phyloP scores from a whole-genome alignment of 92 coral and sea anemone genomes.

The Plumapathes pennacea region DNA sequence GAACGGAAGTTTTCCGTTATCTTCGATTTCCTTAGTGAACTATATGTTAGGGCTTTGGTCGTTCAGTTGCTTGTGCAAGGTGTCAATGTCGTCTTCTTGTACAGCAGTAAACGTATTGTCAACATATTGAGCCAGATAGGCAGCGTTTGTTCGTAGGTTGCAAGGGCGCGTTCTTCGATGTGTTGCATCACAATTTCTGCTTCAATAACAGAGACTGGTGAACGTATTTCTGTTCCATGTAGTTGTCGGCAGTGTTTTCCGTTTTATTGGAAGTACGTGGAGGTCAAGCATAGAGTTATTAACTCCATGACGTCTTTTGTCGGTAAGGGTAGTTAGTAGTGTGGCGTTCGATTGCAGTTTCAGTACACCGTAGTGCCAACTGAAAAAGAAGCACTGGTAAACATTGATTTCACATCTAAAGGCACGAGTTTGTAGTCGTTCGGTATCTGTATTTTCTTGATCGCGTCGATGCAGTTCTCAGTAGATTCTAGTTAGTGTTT shows the following conservation, averaged over 20 bases:
- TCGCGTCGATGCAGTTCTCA: conserved; percentile 33
- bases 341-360: conserved; percentile 7
- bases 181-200: conserved; percentile 23
- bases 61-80: no score
- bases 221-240: conserved; percentile 32
- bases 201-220: conserved; percentile 10
- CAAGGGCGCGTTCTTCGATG: conserved; percentile 25
- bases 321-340: conserved; percentile 26
- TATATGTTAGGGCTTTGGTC: no score
- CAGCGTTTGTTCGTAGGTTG: not conserved
- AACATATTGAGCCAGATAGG: conserved; percentile 3
- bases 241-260: conserved; percentile 44
- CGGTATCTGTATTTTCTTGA: conserved; percentile 34
- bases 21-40: no score
- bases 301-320: conserved; percentile 27
- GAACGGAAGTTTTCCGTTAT: no score
- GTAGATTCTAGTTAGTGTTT: conserved; percentile 29
- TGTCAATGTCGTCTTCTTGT: no score
- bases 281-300: conserved; percentile 42
- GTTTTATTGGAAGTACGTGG: conserved; percentile 51
- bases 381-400: conserved; percentile 38
- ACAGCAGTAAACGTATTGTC: conserved; percentile 15
- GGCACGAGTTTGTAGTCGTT: conserved; percentile 45
- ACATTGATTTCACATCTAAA: conserved; percentile 57
- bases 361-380: conserved; percentile 40